A percentile compares a stretch with the other conserved stretches of the same genome.
phyloP scores from a whole-genome alignment of 2,113 vertebrate species.

The Protobothrops flavoviridis region DNA sequence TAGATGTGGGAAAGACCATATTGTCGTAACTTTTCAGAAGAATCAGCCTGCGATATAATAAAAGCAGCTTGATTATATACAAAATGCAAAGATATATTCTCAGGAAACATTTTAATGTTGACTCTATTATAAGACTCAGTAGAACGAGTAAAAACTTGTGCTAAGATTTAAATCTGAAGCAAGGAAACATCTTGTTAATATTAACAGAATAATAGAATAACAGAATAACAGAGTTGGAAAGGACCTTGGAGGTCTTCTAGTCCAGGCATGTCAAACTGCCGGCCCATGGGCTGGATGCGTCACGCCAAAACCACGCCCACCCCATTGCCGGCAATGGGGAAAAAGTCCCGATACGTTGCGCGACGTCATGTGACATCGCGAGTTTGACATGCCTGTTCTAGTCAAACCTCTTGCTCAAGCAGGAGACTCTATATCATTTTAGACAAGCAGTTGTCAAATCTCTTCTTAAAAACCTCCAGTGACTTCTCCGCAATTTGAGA shows the following conservation, averaged over 20 bases:
- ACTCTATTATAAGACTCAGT: background rate
- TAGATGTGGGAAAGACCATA: slow-evolving; percentile 79
- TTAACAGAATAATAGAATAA: background rate
- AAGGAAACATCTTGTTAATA: background rate
- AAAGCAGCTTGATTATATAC: background rate
- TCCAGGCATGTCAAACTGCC: too few species aligned
- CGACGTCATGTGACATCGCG: too few species aligned
- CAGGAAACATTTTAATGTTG: background rate
- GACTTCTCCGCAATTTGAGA: background rate
- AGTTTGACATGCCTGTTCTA: background rate
- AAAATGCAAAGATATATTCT: background rate
- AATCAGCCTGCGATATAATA: slow-evolving; percentile 71
- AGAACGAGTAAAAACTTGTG: background rate
- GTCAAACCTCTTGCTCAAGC: background rate
- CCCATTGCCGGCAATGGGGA: too few species aligned
- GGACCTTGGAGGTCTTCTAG: background rate
- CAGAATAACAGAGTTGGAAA: background rate
- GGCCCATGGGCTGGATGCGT: too few species aligned
- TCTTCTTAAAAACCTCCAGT: background rate
- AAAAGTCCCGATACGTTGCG: too few species aligned
- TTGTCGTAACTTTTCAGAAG: slow-evolving; percentile 80
- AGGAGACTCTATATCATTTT: too few species aligned
- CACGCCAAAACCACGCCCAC: too few species aligned
- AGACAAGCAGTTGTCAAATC: too few species aligned
- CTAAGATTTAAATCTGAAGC: background rate